Evolutionary conservation across 2,113 vertebrate species (phyloP), one percentile per base, ranked within the genome.

Genomic region (Theropithecus gelada): DNA sequence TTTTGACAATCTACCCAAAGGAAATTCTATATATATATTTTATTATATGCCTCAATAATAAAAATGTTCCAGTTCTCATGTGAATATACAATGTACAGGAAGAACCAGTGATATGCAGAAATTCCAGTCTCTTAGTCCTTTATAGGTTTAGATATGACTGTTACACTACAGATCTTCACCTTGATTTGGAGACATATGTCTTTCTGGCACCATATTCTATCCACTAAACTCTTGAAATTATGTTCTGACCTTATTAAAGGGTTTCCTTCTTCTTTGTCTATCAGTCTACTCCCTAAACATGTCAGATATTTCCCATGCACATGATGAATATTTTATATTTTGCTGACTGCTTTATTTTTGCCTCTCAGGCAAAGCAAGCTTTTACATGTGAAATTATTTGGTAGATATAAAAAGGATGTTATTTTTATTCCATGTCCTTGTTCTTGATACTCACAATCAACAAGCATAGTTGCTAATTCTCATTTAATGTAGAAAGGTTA

Each of bases 401-500:
- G n/a, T n/a, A 87, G 16, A 40, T 48, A 81, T 32, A 43, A 84
- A 88, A 80, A 6, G 9, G 43, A 38, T 85, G 8, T 27, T 91
- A 75, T 82, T 93, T 85, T 81, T 87, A 50, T 90, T 88, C 55
- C 90, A 18, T 43, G 61, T 89, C 30, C 25, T 96, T 79, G 20
- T 75, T 90, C 27, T 89, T 72, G 6, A 92, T 84, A 55, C 7
- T 57, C 22, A 75, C 17, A 94, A 86, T 92, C 92, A 97, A 87
- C n/a, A 94, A 61, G 72, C 25, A 88, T 6, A 95, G 35, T 81
- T 27, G 64, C 61, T 97, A 86, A 89, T 92, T 97, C 11, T 97
- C 75, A 92, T 79, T 97, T 92, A 94, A 96, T 97, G 92, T 87
- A 93, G 91, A 86, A 96, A 96, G 68, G 48, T 93, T 95, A 52